Base-by-base conservation (phyloP, 2,113 vertebrate genomes). In the Limanda limanda region DNA sequence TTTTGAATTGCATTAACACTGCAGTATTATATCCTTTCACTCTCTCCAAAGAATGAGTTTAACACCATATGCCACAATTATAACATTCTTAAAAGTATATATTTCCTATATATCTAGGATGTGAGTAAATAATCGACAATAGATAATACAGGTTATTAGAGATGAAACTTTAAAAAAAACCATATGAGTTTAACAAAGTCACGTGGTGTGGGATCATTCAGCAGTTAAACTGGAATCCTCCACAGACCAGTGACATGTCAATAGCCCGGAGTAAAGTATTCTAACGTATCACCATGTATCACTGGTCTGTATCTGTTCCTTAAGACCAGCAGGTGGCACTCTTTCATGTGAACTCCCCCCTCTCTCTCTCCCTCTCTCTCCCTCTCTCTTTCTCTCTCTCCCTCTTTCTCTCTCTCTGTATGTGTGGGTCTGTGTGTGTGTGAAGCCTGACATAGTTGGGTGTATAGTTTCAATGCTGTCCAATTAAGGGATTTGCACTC, bases 291-390 rank as follows among this genome's bases (percentile, higher is more conserved):
- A 79, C 54, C 58, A 58, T 69, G 18, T 67, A 56, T 70, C 47
- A 65, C 3, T 5, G 21, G 9, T n/a, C 2, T 47, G 45, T 72
- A 12, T 79, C 15, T 77, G 20, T 35, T 70, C 31, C 37, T 64
- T 5, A 47, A 3, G 58, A 69, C 89, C 92, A 91, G 92, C 88
- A 93, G 94, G 89, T 91, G 93, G 88, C 93, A 84, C 89, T 86
- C 82, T 93, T 90, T 92, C 87, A 86, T 92, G 82, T 91, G 85
- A 89, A 89, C 58, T 0, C n/a, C 47, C 17, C 6, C 12, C 45
- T 1, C 31, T 1, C 27, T 31, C 27, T 31, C 31, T 31, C 31
- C 1, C 31, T 1, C 31, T 7, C 31, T 8, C 27, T 31, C 27
- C 6, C 27, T 31, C 0, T 31, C 27, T 27, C 27, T 4, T n/a